These are phyloP conservation scores for Strix aluco DNA, from an alignment of 2,113 vertebrate species.

Conservation along the genomic window DNA sequence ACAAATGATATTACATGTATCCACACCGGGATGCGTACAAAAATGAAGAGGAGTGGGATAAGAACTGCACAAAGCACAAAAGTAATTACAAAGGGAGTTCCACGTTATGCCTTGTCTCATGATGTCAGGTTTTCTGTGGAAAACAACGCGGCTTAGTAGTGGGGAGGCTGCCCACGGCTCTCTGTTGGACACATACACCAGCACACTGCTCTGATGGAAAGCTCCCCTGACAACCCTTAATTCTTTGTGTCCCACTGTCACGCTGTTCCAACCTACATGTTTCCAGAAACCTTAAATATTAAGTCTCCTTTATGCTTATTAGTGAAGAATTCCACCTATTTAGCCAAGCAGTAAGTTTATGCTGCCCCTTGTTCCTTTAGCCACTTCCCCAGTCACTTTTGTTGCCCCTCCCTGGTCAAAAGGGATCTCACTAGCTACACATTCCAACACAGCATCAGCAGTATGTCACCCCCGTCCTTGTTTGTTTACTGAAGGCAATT, in stretches of 20 bases:
- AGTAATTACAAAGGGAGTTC: not conserved
- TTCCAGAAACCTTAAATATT: not conserved
- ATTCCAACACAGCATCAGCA: not conserved
- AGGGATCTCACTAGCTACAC: not conserved
- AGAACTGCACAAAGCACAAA: not conserved
- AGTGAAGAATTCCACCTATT: not conserved
- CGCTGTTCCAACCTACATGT: rapidly evolving
- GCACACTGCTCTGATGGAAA: rapidly evolving
- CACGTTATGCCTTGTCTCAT: rapidly evolving
- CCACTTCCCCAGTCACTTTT: not conserved
- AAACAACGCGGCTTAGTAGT: rapidly evolving
- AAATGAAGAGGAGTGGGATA: not conserved
- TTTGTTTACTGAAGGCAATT: not conserved
- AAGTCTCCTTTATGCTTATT: not conserved
- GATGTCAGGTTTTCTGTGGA: not conserved
- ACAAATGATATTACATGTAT: rapidly evolving
- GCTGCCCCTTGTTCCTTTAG: not conserved
- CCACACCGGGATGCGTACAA: rapidly evolving
- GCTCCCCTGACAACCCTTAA: rapidly evolving
- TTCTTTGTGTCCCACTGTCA: not conserved
- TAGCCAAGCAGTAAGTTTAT: not conserved
- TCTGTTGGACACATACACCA: rapidly evolving
- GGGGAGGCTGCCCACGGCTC: not conserved
- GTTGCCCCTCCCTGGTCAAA: rapidly evolving
- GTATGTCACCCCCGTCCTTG: rapidly evolving